Percentiles rank a stretch among this genome's conserved stretches.
phyloP scores from a whole-genome alignment of 2,888 invertebrate genomes.

The Chironomus riparius region DNA sequence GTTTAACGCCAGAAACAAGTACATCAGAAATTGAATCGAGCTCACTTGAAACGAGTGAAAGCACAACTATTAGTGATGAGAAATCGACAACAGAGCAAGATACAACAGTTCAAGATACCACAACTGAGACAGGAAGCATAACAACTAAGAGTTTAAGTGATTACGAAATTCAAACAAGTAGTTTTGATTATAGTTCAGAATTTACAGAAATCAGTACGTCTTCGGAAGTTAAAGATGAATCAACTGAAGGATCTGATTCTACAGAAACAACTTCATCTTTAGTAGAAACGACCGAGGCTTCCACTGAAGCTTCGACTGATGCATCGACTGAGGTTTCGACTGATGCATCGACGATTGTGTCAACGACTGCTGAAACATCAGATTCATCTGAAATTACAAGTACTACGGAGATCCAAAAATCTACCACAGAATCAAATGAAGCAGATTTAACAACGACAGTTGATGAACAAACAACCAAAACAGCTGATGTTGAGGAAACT shows the following conservation, averaged over 20 bases:
- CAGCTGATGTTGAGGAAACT: neutral
- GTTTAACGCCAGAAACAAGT: neutral
- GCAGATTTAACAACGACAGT: neutral
- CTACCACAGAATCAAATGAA: neutral
- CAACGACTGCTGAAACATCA: conserved; percentile 12
- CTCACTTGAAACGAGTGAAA: conserved; percentile 8
- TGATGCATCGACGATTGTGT: conserved; percentile 26
- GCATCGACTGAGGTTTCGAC: too few relatives aligned
- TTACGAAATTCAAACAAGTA: conserved; percentile 16
- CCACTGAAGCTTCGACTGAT: conserved; percentile 21
- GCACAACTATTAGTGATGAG: neutral
- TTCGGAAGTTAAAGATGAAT: conserved; percentile 1
- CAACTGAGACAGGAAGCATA: neutral
- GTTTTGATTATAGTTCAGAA: conserved; percentile 26
- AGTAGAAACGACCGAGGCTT: conserved; percentile 25
- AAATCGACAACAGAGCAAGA: neutral
- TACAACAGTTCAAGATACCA: conserved; percentile 5
- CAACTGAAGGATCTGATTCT: neutral
- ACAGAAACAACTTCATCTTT: conserved; percentile 8
- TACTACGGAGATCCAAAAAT: neutral
- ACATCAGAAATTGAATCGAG: neutral
- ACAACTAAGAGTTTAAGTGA: conserved; percentile 8
- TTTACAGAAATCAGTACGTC: conserved; percentile 25
- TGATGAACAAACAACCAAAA: conserved; percentile 13
- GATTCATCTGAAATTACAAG: conserved; percentile 23